Conservation (phyloP, 2,113 vertebrate genomes). For the Geococcyx californianus region DNA sequence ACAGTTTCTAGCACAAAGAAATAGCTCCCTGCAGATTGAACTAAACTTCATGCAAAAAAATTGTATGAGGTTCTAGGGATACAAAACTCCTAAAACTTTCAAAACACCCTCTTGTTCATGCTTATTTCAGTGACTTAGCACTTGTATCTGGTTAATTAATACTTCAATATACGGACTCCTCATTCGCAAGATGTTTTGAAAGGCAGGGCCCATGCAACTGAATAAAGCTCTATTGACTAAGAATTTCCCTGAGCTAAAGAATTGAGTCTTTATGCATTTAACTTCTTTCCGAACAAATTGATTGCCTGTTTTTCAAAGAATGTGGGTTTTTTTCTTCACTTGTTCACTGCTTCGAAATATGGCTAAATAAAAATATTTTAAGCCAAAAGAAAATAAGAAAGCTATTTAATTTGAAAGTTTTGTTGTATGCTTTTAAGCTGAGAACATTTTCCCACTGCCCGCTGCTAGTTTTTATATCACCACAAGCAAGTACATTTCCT, state of each 20-base stretch:
- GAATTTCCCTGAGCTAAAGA: background rate
- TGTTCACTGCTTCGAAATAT: background rate
- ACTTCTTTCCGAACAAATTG: background rate
- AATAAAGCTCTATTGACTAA: background rate
- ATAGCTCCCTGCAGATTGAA: background rate
- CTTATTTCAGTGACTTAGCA: background rate
- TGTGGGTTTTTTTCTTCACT: background rate
- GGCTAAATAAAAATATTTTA: background rate
- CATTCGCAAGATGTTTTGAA: background rate
- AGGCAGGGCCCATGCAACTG: accelerated
- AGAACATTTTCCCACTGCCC: background rate
- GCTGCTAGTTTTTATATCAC: background rate
- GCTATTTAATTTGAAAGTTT: background rate
- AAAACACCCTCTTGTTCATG: background rate
- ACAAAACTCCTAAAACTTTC: background rate
- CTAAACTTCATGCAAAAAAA: background rate
- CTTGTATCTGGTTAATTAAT: background rate
- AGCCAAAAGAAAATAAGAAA: background rate
- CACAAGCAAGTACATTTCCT: background rate
- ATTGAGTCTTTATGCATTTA: background rate
- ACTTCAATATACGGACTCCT: background rate
- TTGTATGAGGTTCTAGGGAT: background rate
- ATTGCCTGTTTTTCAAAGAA: background rate
- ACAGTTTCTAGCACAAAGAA: background rate
- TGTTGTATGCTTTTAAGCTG: background rate